Percentiles rank a stretch among this genome's conserved stretches.
These are phyloP conservation scores for Sebastes taczanowskii DNA, from an alignment of 2,797 vertebrate genomes.

Conservation along the genomic window DNA sequence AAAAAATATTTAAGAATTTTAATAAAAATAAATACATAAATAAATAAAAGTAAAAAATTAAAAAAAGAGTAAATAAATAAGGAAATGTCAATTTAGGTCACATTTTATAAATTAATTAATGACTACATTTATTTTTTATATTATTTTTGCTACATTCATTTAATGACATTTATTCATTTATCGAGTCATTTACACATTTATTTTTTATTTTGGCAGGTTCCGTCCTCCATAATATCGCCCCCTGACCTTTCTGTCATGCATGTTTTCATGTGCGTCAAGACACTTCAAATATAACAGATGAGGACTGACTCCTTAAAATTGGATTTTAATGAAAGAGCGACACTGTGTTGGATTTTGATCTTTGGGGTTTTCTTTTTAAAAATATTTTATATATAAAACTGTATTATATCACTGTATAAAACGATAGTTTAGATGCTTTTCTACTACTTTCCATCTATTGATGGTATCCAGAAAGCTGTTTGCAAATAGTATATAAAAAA, in stretches of 20 bases:
- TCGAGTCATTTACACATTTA: too few relatives aligned
- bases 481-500: neutral
- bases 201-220: too few relatives aligned
- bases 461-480: neutral
- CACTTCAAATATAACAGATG: neutral
- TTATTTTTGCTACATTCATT: too few relatives aligned
- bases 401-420: neutral
- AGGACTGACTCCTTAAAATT: neutral
- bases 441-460: neutral
- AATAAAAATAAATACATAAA: too few relatives aligned
- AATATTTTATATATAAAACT: neutral
- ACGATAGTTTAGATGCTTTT: neutral
- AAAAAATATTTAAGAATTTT: too few relatives aligned
- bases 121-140: too few relatives aligned
- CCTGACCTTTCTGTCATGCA: neutral
- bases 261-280: neutral
- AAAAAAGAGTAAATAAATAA: too few relatives aligned
- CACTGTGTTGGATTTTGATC: neutral
- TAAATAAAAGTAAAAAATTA: too few relatives aligned
- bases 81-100: too few relatives aligned
- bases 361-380: too few relatives aligned
- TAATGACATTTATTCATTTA: too few relatives aligned
- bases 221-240: fast-evolving
- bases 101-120: too few relatives aligned
- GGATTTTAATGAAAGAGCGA: neutral